These are phyloP conservation scores for Samia ricini DNA, from an alignment of 1,140 invertebrate genomes.

Conservation along the genomic window DNA sequence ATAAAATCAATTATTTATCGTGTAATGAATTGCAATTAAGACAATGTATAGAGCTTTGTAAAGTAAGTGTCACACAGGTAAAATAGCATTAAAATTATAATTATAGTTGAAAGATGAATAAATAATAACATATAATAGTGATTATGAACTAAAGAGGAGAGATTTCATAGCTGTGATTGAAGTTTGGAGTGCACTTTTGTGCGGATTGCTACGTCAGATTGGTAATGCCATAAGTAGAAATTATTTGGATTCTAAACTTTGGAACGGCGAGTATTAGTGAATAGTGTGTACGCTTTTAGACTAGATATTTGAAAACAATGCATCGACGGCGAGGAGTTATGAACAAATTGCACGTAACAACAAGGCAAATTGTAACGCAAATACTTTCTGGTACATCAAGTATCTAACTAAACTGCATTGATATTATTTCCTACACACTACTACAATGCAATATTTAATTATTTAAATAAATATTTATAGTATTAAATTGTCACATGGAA, in stretches of 20 bases:
- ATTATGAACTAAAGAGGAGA: constrained; percentile 61
- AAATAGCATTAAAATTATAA: constrained; percentile 66
- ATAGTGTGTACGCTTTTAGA: constrained; percentile 41
- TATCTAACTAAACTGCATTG: constrained; percentile 46
- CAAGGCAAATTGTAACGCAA: constrained; percentile 50
- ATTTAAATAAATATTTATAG: constrained; percentile 33
- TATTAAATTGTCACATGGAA: constrained; percentile 51
- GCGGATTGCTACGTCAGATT: constrained; percentile 47
- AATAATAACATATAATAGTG: constrained; percentile 29
- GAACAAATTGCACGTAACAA: constrained; percentile 4
- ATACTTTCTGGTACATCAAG: constrained; percentile 38
- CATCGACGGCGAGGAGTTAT: constrained; percentile 14
- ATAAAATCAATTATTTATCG: constrained; percentile 77
- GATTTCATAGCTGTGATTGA: constrained; percentile 73
- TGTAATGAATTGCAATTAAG: constrained; percentile 64
- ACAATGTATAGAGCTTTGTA: constrained; percentile 77
- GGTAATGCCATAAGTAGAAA: constrained; percentile 8
- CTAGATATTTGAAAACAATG: background rate
- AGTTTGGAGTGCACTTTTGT: constrained; percentile 65
- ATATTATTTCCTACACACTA: constrained; percentile 60
- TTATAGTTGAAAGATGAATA: constrained; percentile 41
- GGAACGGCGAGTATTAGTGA: constrained; percentile 29
- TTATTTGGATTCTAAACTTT: background rate
- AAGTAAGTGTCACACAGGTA: constrained; percentile 69
- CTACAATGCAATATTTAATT: constrained; percentile 61